Evolutionary conservation across 2,888 invertebrate species (phyloP), one percentile per base, ranked within the genome.

Genomic region (Pasiphila rectangulata): DNA sequence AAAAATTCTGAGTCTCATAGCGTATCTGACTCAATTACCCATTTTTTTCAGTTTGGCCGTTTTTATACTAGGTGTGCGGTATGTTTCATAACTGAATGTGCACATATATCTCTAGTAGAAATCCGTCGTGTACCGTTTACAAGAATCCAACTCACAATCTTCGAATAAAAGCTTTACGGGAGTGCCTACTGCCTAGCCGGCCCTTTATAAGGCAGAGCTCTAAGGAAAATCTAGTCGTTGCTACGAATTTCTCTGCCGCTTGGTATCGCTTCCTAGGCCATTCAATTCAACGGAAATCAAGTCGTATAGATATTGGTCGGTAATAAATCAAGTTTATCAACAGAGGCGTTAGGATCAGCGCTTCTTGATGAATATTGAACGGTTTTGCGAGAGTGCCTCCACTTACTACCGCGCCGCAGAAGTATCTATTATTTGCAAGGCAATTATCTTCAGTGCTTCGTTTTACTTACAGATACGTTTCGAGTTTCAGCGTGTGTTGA

Each of bases 361-460:
- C 60, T 63, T 59, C 60, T 64, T 71, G 66, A 71, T 76, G 69
- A 74, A 76, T 78, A 77, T 76, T 74, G 69, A 79, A 70, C 69
- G 67, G 57, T 54, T 61, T 56, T 51, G 42, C 56, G 59, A 60
- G 59, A 68, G 59, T 59, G 55, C 65, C 59, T 58, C 63, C 65
- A 67, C 64, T 68, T 63, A 60, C 60, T 65, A 57, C 67, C 63
- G 63, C 56, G 54, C 55, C 56, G 57, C 64, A 67, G 63, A 72
- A 71, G 74, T 73, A 72, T 73, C 69, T 72, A 73, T 82, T 78
- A 79, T 75, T 72, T 71, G 70, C 70, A 64, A 72, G 64, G 72
- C 83, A 78, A 82, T 84, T 83, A 83, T 74, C 67, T 77, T 71
- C 84, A 83, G 82, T 59, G 36, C 45, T 56, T 63, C 69, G 68